These are phyloP conservation scores for Dicycla oo DNA, from an alignment of 2,888 invertebrate genomes.

Conservation along the genomic window DNA sequence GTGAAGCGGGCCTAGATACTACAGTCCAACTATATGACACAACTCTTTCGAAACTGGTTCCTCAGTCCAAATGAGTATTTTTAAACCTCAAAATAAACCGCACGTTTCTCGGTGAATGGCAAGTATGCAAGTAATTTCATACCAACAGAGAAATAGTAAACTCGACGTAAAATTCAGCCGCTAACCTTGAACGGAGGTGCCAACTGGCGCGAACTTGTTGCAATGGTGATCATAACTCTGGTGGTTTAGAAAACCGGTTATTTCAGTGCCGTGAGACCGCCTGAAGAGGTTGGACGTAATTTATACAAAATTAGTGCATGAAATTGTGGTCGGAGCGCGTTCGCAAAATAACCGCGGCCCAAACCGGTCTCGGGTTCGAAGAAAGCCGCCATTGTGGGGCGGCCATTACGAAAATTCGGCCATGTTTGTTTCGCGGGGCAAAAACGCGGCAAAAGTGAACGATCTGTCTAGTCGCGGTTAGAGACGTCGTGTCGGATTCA, in stretches of 20 bases:
- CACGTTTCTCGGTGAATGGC: constrained; percentile 73
- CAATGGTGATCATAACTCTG: constrained; percentile 74
- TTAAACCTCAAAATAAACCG: constrained; percentile 67
- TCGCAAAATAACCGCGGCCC: constrained; percentile 78
- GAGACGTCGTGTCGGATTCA: constrained; percentile 70
- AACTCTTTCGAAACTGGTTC: constrained; percentile 64
- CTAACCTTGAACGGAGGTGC: constrained; percentile 77
- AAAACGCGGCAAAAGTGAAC: constrained; percentile 82
- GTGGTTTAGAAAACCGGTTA: constrained; percentile 82
- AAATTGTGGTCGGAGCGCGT: constrained; percentile 74
- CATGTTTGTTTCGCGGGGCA: constrained; percentile 83
- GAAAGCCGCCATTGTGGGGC: constrained; percentile 81
- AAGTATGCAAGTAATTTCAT: constrained; percentile 73
- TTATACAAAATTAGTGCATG: constrained; percentile 78
- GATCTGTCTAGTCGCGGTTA: constrained; percentile 73
- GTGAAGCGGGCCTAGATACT: constrained; percentile 56
- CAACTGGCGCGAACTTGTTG: constrained; percentile 73
- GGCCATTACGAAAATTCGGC: constrained; percentile 87
- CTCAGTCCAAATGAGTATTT: constrained; percentile 65
- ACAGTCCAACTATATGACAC: constrained; percentile 40
- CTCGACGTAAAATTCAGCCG: constrained; percentile 74
- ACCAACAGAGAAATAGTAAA: constrained; percentile 75
- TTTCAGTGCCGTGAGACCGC: constrained; percentile 83
- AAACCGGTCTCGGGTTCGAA: constrained; percentile 82
- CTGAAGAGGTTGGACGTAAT: constrained; percentile 84